These are phyloP conservation scores for Macaca nemestrina DNA, from an alignment of 2,113 vertebrate genomes.

Conservation along the genomic window DNA sequence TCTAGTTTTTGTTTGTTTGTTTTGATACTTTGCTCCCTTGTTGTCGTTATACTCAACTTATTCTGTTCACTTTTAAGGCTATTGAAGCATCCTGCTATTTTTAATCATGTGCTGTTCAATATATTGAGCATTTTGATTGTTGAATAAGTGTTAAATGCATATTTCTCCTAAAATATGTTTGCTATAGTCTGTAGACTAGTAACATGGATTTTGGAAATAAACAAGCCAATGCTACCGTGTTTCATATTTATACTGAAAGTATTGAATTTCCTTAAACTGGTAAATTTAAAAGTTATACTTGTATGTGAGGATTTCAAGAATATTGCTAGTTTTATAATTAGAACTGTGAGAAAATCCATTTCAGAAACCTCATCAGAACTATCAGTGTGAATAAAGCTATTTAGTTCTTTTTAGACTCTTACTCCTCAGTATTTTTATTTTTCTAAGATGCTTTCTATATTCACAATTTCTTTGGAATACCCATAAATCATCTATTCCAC, in stretches of 20 bases:
- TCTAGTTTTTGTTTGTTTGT: background rate
- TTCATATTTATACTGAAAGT: constrained; percentile 3
- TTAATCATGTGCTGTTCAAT: background rate
- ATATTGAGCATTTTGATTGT: background rate
- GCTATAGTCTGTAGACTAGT: background rate
- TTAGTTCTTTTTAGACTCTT: background rate
- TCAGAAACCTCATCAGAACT: background rate
- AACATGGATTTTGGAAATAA: background rate
- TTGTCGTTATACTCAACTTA: background rate
- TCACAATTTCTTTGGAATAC: background rate
- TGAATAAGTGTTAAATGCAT: background rate
- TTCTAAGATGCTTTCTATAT: background rate
- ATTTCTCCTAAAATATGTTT: background rate
- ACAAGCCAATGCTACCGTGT: background rate
- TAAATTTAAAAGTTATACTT: background rate
- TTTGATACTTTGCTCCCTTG: background rate
- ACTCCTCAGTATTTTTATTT: background rate
- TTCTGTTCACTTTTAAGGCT: background rate
- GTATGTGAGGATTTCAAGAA: background rate
- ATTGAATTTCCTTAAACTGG: background rate
- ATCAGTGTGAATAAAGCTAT: background rate
- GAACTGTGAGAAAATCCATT: background rate
- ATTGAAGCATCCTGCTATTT: background rate
- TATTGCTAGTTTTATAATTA: constrained; percentile 12
- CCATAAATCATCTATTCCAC: background rate